Conservation (phyloP, 1,140 invertebrate species). For the Drosophila mayri region DNA sequence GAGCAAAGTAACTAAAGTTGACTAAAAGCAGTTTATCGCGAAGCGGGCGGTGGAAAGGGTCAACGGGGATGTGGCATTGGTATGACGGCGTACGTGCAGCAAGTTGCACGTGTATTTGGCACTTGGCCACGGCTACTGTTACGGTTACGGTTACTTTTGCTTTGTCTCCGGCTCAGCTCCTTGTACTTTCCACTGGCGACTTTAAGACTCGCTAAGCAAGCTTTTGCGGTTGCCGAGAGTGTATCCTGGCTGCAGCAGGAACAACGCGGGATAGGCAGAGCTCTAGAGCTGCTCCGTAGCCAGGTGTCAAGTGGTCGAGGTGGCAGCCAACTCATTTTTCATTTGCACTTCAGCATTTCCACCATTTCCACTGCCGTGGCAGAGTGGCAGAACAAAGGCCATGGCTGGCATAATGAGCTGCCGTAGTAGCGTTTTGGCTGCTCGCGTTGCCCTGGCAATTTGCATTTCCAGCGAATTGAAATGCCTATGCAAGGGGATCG, state of each 20-base stretch:
- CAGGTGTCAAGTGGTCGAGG: constrained; percentile 53
- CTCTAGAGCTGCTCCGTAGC: constrained; percentile 3
- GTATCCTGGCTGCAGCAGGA: constrained; percentile 18
- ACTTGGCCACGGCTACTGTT: constrained; percentile 65
- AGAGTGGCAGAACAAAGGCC: constrained; percentile 50
- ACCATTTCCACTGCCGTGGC: constrained; percentile 11
- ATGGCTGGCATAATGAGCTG: constrained; percentile 67
- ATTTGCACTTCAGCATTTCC: constrained; percentile 23
- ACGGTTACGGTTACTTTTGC: constrained; percentile 55
- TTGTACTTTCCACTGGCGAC: constrained; percentile 53
- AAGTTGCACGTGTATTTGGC: constrained; percentile 72
- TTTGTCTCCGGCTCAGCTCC: constrained; percentile 67
- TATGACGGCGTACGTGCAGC: constrained; percentile 57
- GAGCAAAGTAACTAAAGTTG: constrained; percentile 81
- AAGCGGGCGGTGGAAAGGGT: constrained; percentile 11
- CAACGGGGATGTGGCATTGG: not conserved
- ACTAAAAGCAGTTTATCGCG: constrained; percentile 80
- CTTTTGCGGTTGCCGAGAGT: constrained; percentile 60
- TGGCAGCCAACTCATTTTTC: constrained; percentile 35
- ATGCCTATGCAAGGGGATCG: constrained; percentile 59
- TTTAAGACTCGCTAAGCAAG: constrained; percentile 77
- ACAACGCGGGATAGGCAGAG: not conserved
- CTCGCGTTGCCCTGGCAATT: constrained; percentile 64
- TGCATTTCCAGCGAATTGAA: constrained; percentile 60
- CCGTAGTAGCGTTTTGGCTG: constrained; percentile 55